Conservation (phyloP, 2,113 vertebrate genomes). For the Lasiurus borealis region DNA sequence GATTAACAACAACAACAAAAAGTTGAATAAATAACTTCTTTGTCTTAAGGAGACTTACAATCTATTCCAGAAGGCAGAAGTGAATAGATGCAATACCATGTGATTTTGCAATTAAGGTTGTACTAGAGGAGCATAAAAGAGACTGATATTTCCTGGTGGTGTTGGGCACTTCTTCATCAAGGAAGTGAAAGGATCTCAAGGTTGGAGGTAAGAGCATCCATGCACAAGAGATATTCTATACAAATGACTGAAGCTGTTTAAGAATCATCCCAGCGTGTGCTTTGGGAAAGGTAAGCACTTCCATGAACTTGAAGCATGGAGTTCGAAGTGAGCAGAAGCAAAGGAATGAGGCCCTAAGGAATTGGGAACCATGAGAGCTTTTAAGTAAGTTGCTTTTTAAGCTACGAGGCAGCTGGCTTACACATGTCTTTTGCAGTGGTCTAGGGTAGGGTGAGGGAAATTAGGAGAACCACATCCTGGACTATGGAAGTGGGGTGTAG, state of each 20-base stretch:
- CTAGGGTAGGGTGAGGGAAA: not conserved
- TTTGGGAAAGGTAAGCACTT: not conserved
- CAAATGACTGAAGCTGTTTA: not conserved
- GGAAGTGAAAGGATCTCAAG: not conserved
- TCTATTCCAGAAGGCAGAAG: not conserved
- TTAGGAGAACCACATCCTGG: not conserved
- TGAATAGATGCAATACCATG: not conserved
- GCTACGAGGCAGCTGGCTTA: not conserved
- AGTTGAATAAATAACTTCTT: not conserved
- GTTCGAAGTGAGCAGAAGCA: not conserved
- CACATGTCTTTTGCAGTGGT: not conserved
- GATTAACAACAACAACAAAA: not conserved
- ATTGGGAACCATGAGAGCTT: not conserved
- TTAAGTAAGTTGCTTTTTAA: slow-evolving; percentile 3
- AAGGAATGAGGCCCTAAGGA: not conserved
- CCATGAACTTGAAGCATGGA: not conserved
- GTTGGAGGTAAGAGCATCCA: not conserved
- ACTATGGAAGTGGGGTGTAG: not conserved
- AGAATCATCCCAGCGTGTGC: not conserved
- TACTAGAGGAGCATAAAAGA: not conserved
- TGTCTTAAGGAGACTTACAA: not conserved
- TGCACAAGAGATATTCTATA: not conserved
- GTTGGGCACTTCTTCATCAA: not conserved
- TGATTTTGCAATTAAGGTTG: not conserved
- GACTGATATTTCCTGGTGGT: not conserved